A percentile compares a stretch with the other conserved stretches of the same genome.
phyloP scores from a whole-genome alignment of 1,140 invertebrate species.

The Sogatella furcifera region DNA sequence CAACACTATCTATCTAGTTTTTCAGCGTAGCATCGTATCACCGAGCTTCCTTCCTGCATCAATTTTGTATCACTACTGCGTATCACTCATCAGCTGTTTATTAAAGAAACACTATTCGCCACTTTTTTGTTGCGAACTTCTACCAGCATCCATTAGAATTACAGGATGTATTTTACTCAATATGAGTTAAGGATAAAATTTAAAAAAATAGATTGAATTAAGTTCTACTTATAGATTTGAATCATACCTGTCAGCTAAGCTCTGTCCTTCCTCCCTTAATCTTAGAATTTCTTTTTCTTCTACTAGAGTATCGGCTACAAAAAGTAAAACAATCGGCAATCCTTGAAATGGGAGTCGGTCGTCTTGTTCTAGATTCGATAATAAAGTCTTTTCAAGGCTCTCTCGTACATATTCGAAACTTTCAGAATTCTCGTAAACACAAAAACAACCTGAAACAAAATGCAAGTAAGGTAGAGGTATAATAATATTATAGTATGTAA shows the following conservation, averaged over 20 bases:
- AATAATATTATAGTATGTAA: no score
- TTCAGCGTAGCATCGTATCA: no score
- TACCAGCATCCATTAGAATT: no score
- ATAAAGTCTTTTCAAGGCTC: conserved; percentile 81
- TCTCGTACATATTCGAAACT: conserved; percentile 86
- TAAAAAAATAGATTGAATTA: neutral
- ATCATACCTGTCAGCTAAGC: conserved; percentile 68
- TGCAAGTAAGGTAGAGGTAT: no score
- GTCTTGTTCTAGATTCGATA: conserved; percentile 84
- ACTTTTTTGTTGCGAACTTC: no score
- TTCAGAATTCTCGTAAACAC: conserved; percentile 83
- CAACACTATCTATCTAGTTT: no score
- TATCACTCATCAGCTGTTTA: no score
- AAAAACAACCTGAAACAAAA: conserved; percentile 56
- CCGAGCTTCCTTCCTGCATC: no score
- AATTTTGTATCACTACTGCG: no score
- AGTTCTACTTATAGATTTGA: neutral
- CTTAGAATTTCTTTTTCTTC: conserved; percentile 72
- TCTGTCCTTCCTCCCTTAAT: conserved; percentile 80
- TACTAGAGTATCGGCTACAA: conserved; percentile 72
- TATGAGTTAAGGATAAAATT: neutral
- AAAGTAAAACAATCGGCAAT: conserved; percentile 80
- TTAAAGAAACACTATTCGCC: no score
- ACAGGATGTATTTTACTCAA: no score
- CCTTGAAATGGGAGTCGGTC: conserved; percentile 77